Evolutionary conservation across 2,888 invertebrate genomes (phyloP).

Genomic region (Netelia virgata): DNA sequence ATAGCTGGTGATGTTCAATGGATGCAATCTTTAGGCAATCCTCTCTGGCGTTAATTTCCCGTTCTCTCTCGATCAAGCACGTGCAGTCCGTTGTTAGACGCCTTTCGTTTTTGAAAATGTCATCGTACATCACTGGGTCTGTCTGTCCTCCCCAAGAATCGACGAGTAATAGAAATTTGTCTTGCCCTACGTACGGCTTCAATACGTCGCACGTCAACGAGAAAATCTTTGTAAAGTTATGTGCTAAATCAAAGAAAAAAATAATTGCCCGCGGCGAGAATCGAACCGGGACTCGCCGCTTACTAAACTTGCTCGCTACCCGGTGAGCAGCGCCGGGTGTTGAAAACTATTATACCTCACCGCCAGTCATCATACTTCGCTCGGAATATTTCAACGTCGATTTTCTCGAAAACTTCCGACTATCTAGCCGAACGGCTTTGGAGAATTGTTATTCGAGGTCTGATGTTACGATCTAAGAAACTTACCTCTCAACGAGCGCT

Average conservation of each 20-base stretch:
- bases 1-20: too few species aligned
- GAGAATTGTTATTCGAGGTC: conserved; percentile 19
- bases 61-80: conserved; percentile 57
- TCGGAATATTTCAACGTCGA: neutral
- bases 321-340: neutral
- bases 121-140: too few species aligned
- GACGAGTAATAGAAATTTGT: conserved; percentile 64
- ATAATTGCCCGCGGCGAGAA: too few species aligned
- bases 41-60: conserved; percentile 68
- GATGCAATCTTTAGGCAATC: conserved; percentile 71
- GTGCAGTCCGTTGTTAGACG: conserved; percentile 56
- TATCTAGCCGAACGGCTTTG: conserved; percentile 25
- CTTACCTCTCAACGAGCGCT: too few species aligned
- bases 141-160: conserved; percentile 71
- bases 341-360: neutral
- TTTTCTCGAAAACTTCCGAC: conserved; percentile 27
- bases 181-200: conserved; percentile 60
- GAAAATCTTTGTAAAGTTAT: conserved; percentile 59
- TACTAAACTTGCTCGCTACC: neutral
- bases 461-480: too few species aligned
- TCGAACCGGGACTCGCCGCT: too few species aligned
- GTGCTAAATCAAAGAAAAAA: too few species aligned
- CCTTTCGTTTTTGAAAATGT: too few species aligned
- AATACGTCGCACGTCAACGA: conserved; percentile 57
- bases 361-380: neutral